Conservation (phyloP, 1,140 invertebrate species). For the Drosophila persimilis region DNA sequence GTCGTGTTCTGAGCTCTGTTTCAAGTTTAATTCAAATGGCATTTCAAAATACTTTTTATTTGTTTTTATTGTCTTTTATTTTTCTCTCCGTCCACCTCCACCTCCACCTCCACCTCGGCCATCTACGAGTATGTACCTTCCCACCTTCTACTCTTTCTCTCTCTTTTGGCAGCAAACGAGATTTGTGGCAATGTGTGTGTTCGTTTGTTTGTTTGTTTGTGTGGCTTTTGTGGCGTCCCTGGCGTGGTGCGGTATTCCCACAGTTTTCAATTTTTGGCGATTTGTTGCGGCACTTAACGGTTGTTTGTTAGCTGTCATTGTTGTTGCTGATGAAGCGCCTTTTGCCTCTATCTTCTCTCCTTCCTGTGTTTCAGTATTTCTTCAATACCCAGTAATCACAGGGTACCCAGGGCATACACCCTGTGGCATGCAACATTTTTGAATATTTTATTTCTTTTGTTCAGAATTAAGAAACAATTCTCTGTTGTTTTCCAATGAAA, state of each 20-base stretch:
- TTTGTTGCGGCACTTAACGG: slow-evolving; percentile 81
- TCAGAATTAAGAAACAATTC: not conserved
- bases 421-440: too few relatives aligned
- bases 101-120: slow-evolving; percentile 1
- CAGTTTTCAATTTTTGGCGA: slow-evolving; percentile 81
- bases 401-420: too few relatives aligned
- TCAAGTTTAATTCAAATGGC: slow-evolving; percentile 68
- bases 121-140: not conserved
- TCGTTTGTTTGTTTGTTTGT: slow-evolving; percentile 17
- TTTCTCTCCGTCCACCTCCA: not conserved
- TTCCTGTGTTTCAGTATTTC: not conserved
- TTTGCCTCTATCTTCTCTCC: slow-evolving; percentile 38
- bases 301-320: slow-evolving; percentile 80
- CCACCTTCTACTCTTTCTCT: not conserved
- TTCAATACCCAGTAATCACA: too few relatives aligned
- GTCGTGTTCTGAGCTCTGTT: slow-evolving; percentile 4
- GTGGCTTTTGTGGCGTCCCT: slow-evolving; percentile 37
- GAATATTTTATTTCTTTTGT: too few relatives aligned
- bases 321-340: slow-evolving; percentile 77
- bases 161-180: slow-evolving; percentile 44
- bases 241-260: slow-evolving; percentile 58
- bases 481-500: not conserved
- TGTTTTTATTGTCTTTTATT: slow-evolving; percentile 69
- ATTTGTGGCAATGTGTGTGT: slow-evolving; percentile 46
- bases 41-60: slow-evolving; percentile 74